A percentile compares a stretch with the other conserved stretches of the same genome.
Conservation (phyloP, 2,797 vertebrate genomes). For the Pipistrellus nathusii region DNA sequence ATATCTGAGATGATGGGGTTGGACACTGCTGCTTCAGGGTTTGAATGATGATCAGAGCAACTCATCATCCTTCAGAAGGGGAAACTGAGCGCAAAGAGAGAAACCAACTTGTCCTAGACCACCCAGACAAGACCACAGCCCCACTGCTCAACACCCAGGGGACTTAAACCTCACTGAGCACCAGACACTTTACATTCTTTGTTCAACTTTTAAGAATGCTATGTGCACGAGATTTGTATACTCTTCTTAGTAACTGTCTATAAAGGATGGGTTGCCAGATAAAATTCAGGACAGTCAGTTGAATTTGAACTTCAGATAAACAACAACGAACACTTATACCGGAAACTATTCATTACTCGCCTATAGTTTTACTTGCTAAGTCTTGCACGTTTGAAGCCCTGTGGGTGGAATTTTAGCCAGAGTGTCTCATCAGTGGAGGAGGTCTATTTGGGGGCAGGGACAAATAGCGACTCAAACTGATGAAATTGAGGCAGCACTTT, state of each 20-base stretch:
- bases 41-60: too few relatives aligned
- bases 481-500: not conserved
- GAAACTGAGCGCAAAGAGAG: not conserved
- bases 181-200: not conserved
- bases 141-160: not conserved
- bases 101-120: not conserved
- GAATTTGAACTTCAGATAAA: not conserved
- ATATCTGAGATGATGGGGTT: not conserved
- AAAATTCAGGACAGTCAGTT: not conserved
- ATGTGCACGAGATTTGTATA: not conserved
- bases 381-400: not conserved
- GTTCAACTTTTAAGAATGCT: constrained; percentile 15
- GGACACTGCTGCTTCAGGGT: not conserved
- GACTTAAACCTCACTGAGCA: not conserved
- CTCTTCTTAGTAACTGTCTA: not conserved
- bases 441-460: not conserved
- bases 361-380: constrained; percentile 1
- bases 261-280: not conserved
- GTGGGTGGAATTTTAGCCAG: not conserved
- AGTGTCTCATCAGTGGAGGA: not conserved
- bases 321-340: not conserved
- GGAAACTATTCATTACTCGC: not conserved
- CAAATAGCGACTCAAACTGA: not conserved
- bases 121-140: not conserved
- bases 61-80: not conserved